These are phyloP conservation scores for Linyphia triangularis DNA, from an alignment of 2,888 invertebrate genomes.

Conservation along the genomic window DNA sequence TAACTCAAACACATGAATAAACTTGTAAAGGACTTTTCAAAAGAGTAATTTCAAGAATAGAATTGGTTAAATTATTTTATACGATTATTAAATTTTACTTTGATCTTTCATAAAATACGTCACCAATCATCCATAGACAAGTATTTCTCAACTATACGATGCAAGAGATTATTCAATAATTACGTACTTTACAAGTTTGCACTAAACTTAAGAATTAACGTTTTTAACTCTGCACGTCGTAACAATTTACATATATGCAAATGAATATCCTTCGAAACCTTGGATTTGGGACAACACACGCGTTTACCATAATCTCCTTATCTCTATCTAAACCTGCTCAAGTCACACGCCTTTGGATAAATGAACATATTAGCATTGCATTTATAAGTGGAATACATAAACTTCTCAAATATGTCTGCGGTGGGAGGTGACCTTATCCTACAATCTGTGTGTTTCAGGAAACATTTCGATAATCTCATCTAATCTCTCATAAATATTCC, in stretches of 20 bases:
- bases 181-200: too few species aligned
- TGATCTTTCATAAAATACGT: too few species aligned
- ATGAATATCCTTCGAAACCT: not conserved
- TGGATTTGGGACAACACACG: not conserved
- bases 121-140: too few species aligned
- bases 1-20: too few species aligned
- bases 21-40: too few species aligned
- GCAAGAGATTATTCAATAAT: too few species aligned
- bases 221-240: too few species aligned
- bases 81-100: too few species aligned
- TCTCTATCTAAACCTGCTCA: slow-evolving; percentile 1
- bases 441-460: not conserved
- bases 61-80: too few species aligned
- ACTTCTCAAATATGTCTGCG: slow-evolving; percentile 13
- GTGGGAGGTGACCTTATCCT: not conserved
- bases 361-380: slow-evolving; percentile 36
- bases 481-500: slow-evolving; percentile 36
- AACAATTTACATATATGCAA: not conserved
- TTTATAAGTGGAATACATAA: not conserved
- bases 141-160: too few species aligned
- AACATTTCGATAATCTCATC: slow-evolving; percentile 3
- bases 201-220: too few species aligned
- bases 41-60: too few species aligned
- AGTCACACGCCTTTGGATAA: slow-evolving; percentile 6
- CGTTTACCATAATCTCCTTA: slow-evolving; percentile 6